Conservation (phyloP, 2,888 invertebrate genomes). For the Lithophane ornitopus region DNA sequence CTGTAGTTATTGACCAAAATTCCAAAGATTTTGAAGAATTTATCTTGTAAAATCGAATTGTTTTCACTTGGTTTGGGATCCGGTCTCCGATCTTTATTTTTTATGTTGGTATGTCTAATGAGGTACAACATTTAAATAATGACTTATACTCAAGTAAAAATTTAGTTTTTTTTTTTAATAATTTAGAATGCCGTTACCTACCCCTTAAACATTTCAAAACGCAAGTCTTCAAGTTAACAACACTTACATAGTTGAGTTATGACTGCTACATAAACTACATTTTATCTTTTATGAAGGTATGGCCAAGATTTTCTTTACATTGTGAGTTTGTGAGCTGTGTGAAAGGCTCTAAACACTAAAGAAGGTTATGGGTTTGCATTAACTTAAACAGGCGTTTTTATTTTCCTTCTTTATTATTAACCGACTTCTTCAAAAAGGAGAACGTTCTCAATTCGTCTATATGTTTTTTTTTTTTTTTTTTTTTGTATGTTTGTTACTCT, state of each 20-base stretch:
- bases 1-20: background rate
- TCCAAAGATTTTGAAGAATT: too few relatives aligned
- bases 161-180: too few relatives aligned
- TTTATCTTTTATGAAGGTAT: constrained; percentile 36
- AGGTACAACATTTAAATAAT: too few relatives aligned
- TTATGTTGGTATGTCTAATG: too few relatives aligned
- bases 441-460: too few relatives aligned
- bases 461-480: too few relatives aligned
- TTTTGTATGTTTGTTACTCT: too few relatives aligned
- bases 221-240: constrained; percentile 13
- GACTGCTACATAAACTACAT: constrained; percentile 42
- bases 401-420: background rate
- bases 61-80: too few relatives aligned
- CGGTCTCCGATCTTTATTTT: too few relatives aligned
- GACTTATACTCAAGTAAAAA: too few relatives aligned
- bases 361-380: constrained; percentile 4
- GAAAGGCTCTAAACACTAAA: constrained; percentile 16
- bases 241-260: constrained; percentile 47
- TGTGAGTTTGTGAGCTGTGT: constrained; percentile 42
- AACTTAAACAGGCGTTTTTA: background rate
- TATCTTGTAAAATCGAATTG: too few relatives aligned
- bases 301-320: constrained; percentile 34
- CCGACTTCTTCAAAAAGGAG: too few relatives aligned
- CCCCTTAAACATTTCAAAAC: constrained; percentile 12
- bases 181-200: background rate